phyloP scores from a whole-genome alignment of 53 echinoderm and acorn worm genomes.

The Crossaster papposus region DNA sequence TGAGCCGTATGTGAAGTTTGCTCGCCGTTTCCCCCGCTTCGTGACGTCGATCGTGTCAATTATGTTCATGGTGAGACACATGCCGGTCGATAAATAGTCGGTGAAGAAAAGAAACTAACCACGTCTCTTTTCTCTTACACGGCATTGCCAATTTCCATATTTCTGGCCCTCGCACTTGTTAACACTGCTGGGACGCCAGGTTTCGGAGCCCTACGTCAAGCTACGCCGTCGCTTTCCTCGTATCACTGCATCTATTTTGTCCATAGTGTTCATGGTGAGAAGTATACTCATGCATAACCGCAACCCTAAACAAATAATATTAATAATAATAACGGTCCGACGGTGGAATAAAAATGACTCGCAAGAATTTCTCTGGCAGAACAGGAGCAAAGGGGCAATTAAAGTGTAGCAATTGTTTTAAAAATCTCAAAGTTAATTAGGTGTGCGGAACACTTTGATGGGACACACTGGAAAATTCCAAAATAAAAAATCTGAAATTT shows the following conservation, averaged over 20 bases:
- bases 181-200: constrained; percentile 22
- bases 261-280: constrained; percentile 93
- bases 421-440: neutral
- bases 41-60: constrained; percentile 55
- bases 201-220: constrained; percentile 76
- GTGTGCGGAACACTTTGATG: too few relatives aligned
- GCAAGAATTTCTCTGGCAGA: neutral
- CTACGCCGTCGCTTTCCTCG: constrained; percentile 75
- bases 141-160: neutral
- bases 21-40: constrained; percentile 64
- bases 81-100: neutral
- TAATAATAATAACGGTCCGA: neutral
- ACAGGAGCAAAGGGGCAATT: neutral
- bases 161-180: neutral
- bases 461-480: too few relatives aligned
- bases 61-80: constrained; percentile 75
- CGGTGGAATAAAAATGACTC: neutral
- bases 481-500: too few relatives aligned
- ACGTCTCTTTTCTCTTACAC: neutral
- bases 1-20: constrained; percentile 68
- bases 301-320: neutral
- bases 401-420: neutral
- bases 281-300: neutral
- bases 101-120: neutral
- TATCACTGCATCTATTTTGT: constrained; percentile 66